Percentiles rank a stretch among this genome's conserved stretches.
Evolutionary conservation across 1,140 invertebrate species (phyloP).

Genomic region (Macrobrachium rosenbergii): DNA sequence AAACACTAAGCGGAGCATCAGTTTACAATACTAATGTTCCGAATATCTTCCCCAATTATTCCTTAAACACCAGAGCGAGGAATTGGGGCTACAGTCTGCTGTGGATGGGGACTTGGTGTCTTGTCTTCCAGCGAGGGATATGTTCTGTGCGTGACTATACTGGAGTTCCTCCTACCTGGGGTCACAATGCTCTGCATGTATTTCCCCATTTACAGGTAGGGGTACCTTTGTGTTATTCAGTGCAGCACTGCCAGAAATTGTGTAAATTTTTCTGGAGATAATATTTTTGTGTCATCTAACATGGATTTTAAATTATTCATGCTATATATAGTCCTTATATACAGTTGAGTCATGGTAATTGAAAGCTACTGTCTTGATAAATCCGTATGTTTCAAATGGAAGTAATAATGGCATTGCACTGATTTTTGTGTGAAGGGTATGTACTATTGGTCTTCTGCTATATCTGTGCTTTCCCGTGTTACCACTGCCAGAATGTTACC

Average conservation of each 20-base stretch:
- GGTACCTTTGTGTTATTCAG: background rate
- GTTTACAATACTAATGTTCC: too few species aligned
- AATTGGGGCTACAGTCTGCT: background rate
- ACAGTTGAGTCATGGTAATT: too few species aligned
- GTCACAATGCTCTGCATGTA: conserved; percentile 14
- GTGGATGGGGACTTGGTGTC: background rate
- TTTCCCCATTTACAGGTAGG: background rate
- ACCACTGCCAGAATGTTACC: too few species aligned
- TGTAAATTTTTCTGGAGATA: background rate
- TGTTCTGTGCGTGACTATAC: background rate
- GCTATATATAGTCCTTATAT: too few species aligned
- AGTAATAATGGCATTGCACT: too few species aligned
- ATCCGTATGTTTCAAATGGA: too few species aligned
- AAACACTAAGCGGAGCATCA: too few species aligned
- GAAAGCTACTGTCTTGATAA: too few species aligned
- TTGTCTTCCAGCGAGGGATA: background rate
- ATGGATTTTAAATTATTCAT: too few species aligned
- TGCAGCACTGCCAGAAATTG: background rate
- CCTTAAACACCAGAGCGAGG: background rate
- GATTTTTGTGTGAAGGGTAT: too few species aligned
- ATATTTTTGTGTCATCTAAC: background rate
- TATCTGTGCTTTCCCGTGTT: too few species aligned
- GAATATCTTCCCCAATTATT: background rate
- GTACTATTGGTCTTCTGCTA: too few species aligned
- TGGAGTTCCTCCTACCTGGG: background rate